Percentiles rank a stretch among this genome's conserved stretches.
Evolutionary conservation across 1,140 invertebrate genomes (phyloP).

Genomic region (Drosophila parabipectinata): DNA sequence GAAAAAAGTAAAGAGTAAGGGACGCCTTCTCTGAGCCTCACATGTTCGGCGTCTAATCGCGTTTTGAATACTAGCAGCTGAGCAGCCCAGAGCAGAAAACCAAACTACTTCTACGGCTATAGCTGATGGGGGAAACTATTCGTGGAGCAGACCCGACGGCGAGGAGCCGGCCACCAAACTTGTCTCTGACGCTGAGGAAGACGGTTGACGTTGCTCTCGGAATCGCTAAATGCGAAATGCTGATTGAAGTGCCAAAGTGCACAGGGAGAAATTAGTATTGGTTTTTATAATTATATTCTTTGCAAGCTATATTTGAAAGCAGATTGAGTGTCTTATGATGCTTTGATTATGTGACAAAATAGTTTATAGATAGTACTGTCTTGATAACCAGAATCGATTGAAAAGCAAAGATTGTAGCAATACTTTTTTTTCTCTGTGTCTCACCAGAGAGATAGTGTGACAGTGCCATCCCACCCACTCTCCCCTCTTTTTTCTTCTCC

Average conservation of each 20-base stretch:
- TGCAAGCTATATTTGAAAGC: too few relatives aligned
- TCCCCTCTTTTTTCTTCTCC: slow-evolving; percentile 5
- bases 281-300: neutral
- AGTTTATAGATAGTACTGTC: too few relatives aligned
- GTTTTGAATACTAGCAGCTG: slow-evolving; percentile 77
- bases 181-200: slow-evolving; percentile 42
- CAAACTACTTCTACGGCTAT: slow-evolving; percentile 26
- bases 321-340: too few relatives aligned
- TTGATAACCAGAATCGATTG: neutral
- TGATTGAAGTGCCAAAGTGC: slow-evolving; percentile 21
- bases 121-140: slow-evolving; percentile 5
- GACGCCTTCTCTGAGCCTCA: slow-evolving; percentile 65
- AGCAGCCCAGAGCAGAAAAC: slow-evolving; percentile 45
- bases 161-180: slow-evolving; percentile 38
- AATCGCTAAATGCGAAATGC: slow-evolving; percentile 31
- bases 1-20: slow-evolving; percentile 55
- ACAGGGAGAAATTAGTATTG: neutral
- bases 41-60: slow-evolving; percentile 84
- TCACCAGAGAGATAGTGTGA: neutral
- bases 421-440: neutral
- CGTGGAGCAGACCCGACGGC: neutral
- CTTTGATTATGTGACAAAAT: too few relatives aligned
- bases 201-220: slow-evolving; percentile 64
- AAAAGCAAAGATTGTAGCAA: neutral
- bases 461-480: slow-evolving; percentile 3